phyloP scores from a whole-genome alignment of 2,797 vertebrate species.

The Schizopygopsis malacanthus region DNA sequence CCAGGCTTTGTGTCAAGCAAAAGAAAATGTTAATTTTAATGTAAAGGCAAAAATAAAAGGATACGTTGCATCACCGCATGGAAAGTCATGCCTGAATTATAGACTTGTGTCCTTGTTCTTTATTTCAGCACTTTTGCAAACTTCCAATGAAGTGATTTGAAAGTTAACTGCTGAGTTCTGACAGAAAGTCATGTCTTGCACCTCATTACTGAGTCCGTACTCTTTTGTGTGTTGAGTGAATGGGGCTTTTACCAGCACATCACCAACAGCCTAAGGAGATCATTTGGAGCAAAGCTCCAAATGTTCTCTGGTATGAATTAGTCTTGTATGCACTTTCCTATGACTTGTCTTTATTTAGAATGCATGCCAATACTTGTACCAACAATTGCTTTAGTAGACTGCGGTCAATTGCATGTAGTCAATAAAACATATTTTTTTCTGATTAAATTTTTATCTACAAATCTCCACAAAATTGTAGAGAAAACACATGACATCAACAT shows the following conservation, averaged over 20 bases:
- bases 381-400: conserved; percentile 60
- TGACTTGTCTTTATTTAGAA: conserved; percentile 71
- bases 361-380: conserved; percentile 60
- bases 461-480: conserved; percentile 53
- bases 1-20: conserved; percentile 39
- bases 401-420: conserved; percentile 53
- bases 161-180: conserved; percentile 9
- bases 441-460: conserved; percentile 56
- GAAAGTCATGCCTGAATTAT: not conserved
- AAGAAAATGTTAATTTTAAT: not conserved
- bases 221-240: conserved; percentile 46
- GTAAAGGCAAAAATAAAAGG: not conserved
- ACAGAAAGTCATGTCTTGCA: conserved; percentile 26
- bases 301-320: conserved; percentile 56
- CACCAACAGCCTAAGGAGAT: conserved; percentile 33
- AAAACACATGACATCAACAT: conserved; percentile 53
- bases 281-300: conserved; percentile 60
- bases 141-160: conserved; percentile 22
- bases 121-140: not conserved
- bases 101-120: conserved; percentile 1
- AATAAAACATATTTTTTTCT: not conserved
- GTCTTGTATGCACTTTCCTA: conserved; percentile 50
- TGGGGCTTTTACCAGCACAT: conserved; percentile 39
- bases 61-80: not conserved
- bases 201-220: not conserved